These are phyloP conservation scores for Periparus ater DNA, from an alignment of 2,797 vertebrate genomes.

Conservation along the genomic window DNA sequence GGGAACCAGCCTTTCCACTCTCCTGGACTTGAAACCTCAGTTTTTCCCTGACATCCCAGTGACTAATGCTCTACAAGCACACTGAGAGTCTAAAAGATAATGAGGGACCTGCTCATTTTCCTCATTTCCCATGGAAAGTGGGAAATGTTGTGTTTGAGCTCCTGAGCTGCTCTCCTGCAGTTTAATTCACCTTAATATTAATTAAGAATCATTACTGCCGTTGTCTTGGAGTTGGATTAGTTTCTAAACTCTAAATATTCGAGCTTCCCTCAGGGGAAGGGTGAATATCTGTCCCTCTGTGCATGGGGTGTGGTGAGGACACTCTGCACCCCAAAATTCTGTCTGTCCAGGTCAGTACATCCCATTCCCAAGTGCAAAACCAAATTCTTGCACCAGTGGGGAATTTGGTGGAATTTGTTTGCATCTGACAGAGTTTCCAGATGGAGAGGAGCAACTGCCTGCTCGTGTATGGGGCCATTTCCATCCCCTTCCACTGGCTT, in stretches of 20 bases:
- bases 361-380: not conserved
- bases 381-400: slow-evolving; percentile 35
- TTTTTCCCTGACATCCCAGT: not conserved
- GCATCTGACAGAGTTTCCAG: slow-evolving; percentile 73
- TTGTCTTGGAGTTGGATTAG: not conserved
- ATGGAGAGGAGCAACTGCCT: slow-evolving; percentile 54
- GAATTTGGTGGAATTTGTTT: slow-evolving; percentile 68
- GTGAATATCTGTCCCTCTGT: not conserved
- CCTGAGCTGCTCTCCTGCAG: not conserved
- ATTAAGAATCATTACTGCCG: rapidly evolving
- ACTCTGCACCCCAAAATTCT: rapidly evolving
- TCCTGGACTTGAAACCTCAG: not conserved
- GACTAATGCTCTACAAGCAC: not conserved
- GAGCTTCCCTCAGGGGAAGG: not conserved
- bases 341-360: rapidly evolving
- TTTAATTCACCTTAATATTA: not conserved
- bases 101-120: rapidly evolving
- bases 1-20: not conserved
- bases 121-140: not conserved
- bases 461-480: not conserved
- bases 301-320: not conserved
- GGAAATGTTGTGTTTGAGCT: not conserved
- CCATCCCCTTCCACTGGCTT: not conserved
- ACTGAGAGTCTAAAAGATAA: not conserved
- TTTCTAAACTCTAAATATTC: not conserved